Base-by-base conservation (phyloP, 2,888 invertebrate genomes). In the Hemaris fuciformis region DNA sequence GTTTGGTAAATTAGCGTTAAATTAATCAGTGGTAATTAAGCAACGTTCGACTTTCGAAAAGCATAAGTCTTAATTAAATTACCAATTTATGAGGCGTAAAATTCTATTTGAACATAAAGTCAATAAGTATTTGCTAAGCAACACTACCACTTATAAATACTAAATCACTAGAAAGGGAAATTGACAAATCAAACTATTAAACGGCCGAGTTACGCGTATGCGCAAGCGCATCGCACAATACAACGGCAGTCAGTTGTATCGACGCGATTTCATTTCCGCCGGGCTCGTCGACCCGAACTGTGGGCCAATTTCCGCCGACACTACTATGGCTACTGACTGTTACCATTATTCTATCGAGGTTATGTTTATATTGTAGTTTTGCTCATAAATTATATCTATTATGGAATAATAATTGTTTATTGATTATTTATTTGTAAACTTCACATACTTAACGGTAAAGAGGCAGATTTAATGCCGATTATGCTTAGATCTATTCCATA, bases 181-280 rank as follows among this genome's bases (percentile, higher is more conserved):
- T 31, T 31, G 53, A 53, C 53, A 27, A 53, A 53, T 53, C 53
- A 53, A 27, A 31, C 27, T 15, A 34, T 42, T 42, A n/a, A 43
- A 34, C 34, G 15, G 13, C 45, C 8, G 18, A 10, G 15, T 31
- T 7, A 13, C 22, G 31, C 38, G 38, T 62, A 66, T 34, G 57
- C 43, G 62, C 48, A 22, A 74, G 79, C 79, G 75, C 78, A 76
- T 73, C 77, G 72, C 72, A 89, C 87, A 89, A 89, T 90, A 83
- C 86, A 80, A 78, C 84, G 83, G 84, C 85, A 80, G 78, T 27
- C 53, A 53, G 79, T 76, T 76, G 83, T 87, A 85, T 85, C 86
- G 86, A 85, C 86, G 89, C 90, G 87, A 85, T 90, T 89, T 91
- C 89, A 91, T 91, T 87, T 91, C 91, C 91, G 84, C 85, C 85